phyloP scores from a whole-genome alignment of 2,888 invertebrate genomes.

The Hyposoter dolosus region DNA sequence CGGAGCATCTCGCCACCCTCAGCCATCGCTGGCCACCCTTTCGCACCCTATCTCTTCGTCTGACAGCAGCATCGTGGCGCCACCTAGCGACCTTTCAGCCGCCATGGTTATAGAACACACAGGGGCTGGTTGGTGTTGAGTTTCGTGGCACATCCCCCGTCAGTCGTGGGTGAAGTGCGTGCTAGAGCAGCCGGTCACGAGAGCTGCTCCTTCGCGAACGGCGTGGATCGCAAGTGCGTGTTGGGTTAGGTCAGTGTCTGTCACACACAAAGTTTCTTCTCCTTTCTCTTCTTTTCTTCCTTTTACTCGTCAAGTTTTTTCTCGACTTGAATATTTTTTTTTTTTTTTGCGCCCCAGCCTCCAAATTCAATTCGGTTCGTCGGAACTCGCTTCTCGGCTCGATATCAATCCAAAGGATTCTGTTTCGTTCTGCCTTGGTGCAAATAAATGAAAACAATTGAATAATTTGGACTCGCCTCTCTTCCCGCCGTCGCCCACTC shows the following conservation, averaged over 20 bases:
- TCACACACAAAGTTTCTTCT: constrained; percentile 1
- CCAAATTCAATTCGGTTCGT: too few species aligned
- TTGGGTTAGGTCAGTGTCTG: constrained; percentile 78
- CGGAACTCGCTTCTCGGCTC: too few species aligned
- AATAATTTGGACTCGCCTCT: constrained; percentile 64
- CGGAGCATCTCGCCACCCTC: constrained; percentile 41
- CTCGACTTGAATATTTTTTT: not conserved
- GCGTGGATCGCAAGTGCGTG: constrained; percentile 76
- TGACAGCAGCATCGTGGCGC: constrained; percentile 73
- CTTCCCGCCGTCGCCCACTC: constrained; percentile 25
- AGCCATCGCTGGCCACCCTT: constrained; percentile 37
- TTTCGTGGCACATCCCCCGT: constrained; percentile 70
- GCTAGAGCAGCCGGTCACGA: constrained; percentile 79
- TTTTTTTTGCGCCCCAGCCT: not conserved
- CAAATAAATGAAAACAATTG: too few species aligned
- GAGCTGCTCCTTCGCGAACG: constrained; percentile 75
- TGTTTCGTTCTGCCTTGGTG: too few species aligned
- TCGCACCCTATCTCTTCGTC: constrained; percentile 28
- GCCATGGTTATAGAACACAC: constrained; percentile 62
- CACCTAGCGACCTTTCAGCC: constrained; percentile 71
- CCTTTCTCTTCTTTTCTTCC: not conserved
- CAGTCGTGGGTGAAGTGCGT: constrained; percentile 83
- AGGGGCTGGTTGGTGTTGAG: constrained; percentile 60
- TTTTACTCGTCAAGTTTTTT: not conserved
- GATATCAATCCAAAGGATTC: too few species aligned